A percentile compares a stretch with the other conserved stretches of the same genome.
Conservation (phyloP, 1,140 invertebrate genomes). For the Vollenhovia emeryi region DNA sequence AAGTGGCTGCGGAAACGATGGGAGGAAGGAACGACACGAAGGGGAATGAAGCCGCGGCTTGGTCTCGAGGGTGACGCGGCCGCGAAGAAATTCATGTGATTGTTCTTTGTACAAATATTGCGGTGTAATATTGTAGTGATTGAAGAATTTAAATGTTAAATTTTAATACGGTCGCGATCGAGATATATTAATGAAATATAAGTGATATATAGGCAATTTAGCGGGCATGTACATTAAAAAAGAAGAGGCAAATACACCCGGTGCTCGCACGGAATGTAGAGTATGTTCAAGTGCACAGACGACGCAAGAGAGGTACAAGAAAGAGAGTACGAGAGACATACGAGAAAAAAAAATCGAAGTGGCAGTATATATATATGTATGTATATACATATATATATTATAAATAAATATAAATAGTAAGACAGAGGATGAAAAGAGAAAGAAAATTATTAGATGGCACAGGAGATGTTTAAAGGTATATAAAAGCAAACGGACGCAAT, state of each 20-base stretch:
- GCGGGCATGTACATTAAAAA: slow-evolving; percentile 85
- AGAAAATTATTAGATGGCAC: slow-evolving; percentile 29
- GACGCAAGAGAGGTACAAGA: neutral
- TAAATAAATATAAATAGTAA: slow-evolving; percentile 67
- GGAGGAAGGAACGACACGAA: slow-evolving; percentile 67
- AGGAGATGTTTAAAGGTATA: slow-evolving; percentile 47
- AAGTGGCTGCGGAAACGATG: slow-evolving; percentile 30
- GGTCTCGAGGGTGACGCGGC: slow-evolving; percentile 56
- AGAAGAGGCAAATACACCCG: slow-evolving; percentile 46
- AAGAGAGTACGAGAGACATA: neutral
- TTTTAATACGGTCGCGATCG: slow-evolving; percentile 86
- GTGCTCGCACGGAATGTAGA: slow-evolving; percentile 73
- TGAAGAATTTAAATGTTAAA: slow-evolving; percentile 85
- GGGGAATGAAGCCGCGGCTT: slow-evolving; percentile 30
- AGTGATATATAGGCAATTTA: slow-evolving; percentile 84
- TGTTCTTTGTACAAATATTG: slow-evolving; percentile 86
- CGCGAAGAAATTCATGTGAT: slow-evolving; percentile 84
- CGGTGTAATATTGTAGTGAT: slow-evolving; percentile 86
- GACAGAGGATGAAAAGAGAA: neutral
- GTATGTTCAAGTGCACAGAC: slow-evolving; percentile 55
- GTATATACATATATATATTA: slow-evolving; percentile 38
- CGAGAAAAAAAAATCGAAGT: neutral
- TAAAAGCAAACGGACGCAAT: slow-evolving; percentile 26
- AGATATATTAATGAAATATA: slow-evolving; percentile 71
- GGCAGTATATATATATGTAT: slow-evolving; percentile 30